Base-by-base conservation (phyloP, 2,888 invertebrate species). In the Volucella bombylans region DNA sequence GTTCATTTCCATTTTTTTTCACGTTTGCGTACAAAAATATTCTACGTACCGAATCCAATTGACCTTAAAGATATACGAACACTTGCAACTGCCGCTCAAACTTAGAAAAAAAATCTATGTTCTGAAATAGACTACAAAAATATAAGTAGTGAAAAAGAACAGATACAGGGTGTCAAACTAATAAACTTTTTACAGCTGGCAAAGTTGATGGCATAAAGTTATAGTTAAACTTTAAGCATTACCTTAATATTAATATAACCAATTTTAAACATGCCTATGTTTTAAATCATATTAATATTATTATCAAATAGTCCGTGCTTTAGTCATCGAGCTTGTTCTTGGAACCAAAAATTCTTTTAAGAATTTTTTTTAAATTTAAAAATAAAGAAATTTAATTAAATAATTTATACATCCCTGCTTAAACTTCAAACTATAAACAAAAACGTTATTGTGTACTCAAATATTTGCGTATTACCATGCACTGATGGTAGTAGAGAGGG, bases 41-140 rank as follows among this genome's bases (percentile, higher is more conserved):
- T 31, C 64, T 74, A 49, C 67, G 67, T 76, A 72, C 76, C 81
- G 72, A 68, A 81, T 85, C 76, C 71, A 81, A 85, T 85, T 85
- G 76, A 85, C 81, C 81, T 81, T 81, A 68, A 85, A 81, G 72
- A 77, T 85, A 72, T 64, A 71, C 72, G 31, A 31, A 2, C 31
- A 31, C 72, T 52, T 64, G 64, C 49, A 64, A 76, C 79, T 83
- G 65, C 80, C 83, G 59, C 74, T 71, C 69, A 80, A 54, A 83
- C 61, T 67, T 67, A 69, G 23, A 62, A 64, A 54, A 71, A 65
- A 55, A 39, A 41, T 10, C 31, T 3, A 61, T 2, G 15, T 31
- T 31, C 31, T 31, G 68, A 41, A 67, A 59, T 73, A 67, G 64
- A 68, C 6, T 31, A 1, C 31, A 31, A 6, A 31, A 31, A 31